Base-by-base conservation (phyloP, 2,113 vertebrate species). In the Plestiodon gilberti region DNA sequence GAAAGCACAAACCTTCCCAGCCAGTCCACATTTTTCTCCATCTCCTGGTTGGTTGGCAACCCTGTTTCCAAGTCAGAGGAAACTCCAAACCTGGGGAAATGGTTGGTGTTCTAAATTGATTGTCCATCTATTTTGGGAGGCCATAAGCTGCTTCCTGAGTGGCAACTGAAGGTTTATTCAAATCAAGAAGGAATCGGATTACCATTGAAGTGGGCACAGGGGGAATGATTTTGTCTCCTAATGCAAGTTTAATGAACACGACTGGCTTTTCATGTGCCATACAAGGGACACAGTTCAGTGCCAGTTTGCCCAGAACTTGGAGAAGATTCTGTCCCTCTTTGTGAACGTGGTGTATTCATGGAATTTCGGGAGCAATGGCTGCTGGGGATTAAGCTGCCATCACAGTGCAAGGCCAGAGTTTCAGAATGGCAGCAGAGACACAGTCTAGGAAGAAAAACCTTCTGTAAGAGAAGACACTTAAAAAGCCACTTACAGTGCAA, bases 151-250 rank as follows among this genome's bases (percentile, higher is more conserved):
- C 82, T 88, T 91, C 82, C 71, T 91, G 75, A 78, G 59, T 87
- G 84, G 75, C 91, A 88, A 84, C 48, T 89, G 86, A 86, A 89
- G 30, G 23, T 82, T 94, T 88, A 76, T 86, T 93, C 77, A 85
- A 8, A 48, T 48, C 43, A 48, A 48, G 30, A 87, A 30, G 9
- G 33, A 61, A 88, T 77, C 0, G 0, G 82, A 65, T 94, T 93
- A 85, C 74, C 74, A 2, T 35, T 76, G 38, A 28, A 75, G 40
- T 15, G 77, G 88, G 88, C 30, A 57, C 38, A 92, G 74, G 76
- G 88, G 77, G 62, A 91, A 62, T 74, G 74, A 52, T 9, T 78
- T 57, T 78, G 48, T 73, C 85, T 78, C 84, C 15, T 67, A 25
- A n/a, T 86, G 38, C 23, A 78, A 48, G 33, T 73, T 33, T 71